Percentiles rank a stretch among this genome's conserved stretches.
phyloP scores from a whole-genome alignment of 2,888 invertebrate genomes.

The Dynastes hyllus region DNA sequence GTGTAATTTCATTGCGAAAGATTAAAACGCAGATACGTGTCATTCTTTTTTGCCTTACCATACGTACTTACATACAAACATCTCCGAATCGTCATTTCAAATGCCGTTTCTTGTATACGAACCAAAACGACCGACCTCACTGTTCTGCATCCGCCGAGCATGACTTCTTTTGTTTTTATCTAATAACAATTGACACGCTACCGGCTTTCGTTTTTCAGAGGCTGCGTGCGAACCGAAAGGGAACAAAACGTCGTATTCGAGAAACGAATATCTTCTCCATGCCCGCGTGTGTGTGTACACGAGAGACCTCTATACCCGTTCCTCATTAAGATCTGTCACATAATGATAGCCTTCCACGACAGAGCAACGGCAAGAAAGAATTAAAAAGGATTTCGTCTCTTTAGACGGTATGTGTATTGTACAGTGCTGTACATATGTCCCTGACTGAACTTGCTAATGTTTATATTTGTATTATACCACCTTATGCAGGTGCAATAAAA shows the following conservation, averaged over 20 bases:
- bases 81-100: too few relatives aligned
- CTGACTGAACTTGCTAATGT: too few relatives aligned
- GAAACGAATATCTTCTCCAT: constrained; percentile 1
- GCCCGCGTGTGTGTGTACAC: neutral
- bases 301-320: constrained; percentile 40
- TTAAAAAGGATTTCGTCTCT: constrained; percentile 57
- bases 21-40: too few relatives aligned
- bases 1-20: too few relatives aligned
- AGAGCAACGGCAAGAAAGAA: constrained; percentile 62
- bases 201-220: constrained; percentile 13
- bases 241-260: constrained; percentile 17
- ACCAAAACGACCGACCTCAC: constrained; percentile 7
- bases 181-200: constrained; percentile 41
- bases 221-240: constrained; percentile 22
- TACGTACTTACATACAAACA: too few relatives aligned
- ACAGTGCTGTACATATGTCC: too few relatives aligned
- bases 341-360: constrained; percentile 67
- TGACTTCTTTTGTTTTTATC: constrained; percentile 38
- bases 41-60: too few relatives aligned
- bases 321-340: constrained; percentile 66
- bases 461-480: too few relatives aligned
- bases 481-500: too few relatives aligned
- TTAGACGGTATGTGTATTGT: constrained; percentile 49
- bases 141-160: constrained; percentile 32
- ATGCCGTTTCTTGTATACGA: too few relatives aligned